Conservation (phyloP, 2,888 invertebrate species). For the Pristionchus entomophagus region DNA sequence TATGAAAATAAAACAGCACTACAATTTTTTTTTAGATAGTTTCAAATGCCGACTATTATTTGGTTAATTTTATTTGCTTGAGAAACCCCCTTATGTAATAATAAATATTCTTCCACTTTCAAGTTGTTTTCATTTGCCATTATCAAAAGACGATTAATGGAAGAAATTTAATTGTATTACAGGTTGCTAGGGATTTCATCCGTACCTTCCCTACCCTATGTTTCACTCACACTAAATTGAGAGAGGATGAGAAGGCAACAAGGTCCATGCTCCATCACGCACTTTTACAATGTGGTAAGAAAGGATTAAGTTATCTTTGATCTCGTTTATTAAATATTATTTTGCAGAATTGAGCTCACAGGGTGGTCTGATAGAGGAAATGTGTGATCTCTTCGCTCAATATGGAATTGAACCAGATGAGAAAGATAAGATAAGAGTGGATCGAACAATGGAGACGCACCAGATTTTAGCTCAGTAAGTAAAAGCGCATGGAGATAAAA, state of each 20-base stretch:
- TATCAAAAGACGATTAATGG: too few species aligned
- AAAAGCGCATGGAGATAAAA: neutral
- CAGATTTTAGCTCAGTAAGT: conserved; percentile 7
- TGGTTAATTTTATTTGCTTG: too few species aligned
- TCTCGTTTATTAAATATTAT: too few species aligned
- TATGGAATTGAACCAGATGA: conserved; percentile 42
- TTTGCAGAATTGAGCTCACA: neutral
- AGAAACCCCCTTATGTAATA: too few species aligned
- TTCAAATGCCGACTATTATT: too few species aligned
- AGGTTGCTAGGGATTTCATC: neutral
- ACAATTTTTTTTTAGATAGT: too few species aligned
- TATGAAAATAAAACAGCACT: too few species aligned
- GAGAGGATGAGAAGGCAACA: neutral
- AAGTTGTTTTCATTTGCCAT: too few species aligned
- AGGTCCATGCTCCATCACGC: neutral
- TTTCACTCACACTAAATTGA: neutral
- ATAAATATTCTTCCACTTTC: too few species aligned
- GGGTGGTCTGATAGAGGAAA: neutral
- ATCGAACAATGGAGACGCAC: neutral
- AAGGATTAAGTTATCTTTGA: too few species aligned
- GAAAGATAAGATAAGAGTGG: conserved; percentile 9
- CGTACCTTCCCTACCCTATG: conserved; percentile 15
- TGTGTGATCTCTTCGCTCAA: conserved; percentile 1
- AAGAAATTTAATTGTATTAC: too few species aligned
- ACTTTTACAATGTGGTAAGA: conserved; percentile 15